These are phyloP conservation scores for Spilogale gracilis DNA, from an alignment of 2,113 vertebrate species.

Conservation along the genomic window DNA sequence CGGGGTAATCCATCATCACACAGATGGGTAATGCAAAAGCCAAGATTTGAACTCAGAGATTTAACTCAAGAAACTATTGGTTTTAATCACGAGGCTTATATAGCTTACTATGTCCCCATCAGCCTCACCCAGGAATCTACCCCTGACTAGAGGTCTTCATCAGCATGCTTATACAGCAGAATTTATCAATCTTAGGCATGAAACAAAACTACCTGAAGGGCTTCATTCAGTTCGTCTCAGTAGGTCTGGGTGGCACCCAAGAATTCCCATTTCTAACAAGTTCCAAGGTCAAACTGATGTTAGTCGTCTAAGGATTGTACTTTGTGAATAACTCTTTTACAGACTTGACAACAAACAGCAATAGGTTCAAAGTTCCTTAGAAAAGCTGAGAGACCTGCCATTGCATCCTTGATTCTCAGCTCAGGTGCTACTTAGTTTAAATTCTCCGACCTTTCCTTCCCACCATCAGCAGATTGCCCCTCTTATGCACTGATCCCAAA, in stretches of 20 bases:
- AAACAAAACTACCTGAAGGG: neutral
- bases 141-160: neutral
- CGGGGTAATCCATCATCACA: neutral
- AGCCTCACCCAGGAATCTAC: neutral
- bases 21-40: neutral
- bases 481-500: neutral
- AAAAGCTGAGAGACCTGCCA: neutral
- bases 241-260: neutral
- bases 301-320: neutral
- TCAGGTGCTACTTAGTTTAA: neutral
- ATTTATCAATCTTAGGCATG: conserved; percentile 50
- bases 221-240: neutral
- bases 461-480: neutral
- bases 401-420: neutral
- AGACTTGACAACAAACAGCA: neutral
- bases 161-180: neutral
- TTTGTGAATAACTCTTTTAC: neutral
- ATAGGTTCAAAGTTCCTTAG: neutral
- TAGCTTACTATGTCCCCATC: neutral
- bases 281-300: neutral
- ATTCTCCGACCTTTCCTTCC: neutral
- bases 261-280: neutral
- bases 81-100: neutral
- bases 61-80: neutral
- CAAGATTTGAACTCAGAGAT: neutral